phyloP scores from a whole-genome alignment of 1,140 invertebrate species.

The Megalopta genalis region DNA sequence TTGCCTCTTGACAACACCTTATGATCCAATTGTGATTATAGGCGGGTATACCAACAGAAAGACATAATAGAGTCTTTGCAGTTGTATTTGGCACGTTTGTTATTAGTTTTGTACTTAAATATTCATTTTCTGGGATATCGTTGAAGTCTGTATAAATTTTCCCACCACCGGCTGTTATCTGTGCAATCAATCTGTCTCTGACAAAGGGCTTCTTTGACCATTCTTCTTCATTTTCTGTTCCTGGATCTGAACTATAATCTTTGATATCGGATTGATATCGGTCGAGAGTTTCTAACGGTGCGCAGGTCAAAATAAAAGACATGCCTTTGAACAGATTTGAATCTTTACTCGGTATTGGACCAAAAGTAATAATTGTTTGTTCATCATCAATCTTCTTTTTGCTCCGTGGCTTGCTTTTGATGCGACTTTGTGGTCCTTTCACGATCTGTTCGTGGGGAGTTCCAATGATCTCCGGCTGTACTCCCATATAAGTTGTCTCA shows the following conservation, averaged over 20 bases:
- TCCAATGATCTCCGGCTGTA: conserved; percentile 80
- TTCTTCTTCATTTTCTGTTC: conserved; percentile 79
- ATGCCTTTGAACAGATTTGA: conserved; percentile 80
- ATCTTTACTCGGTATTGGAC: conserved; percentile 79
- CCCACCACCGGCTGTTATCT: conserved; percentile 81
- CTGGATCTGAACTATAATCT: conserved; percentile 64
- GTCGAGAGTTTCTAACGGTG: conserved; percentile 68
- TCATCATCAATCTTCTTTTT: conserved; percentile 70
- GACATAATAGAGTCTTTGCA: conserved; percentile 81
- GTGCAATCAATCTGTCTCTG: conserved; percentile 80
- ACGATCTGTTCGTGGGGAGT: conserved; percentile 68
- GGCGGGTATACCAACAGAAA: conserved; percentile 79
- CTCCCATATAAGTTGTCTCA: conserved; percentile 74
- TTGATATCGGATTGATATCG: conserved; percentile 57
- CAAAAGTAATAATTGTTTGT: conserved; percentile 76
- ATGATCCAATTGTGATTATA: conserved; percentile 83
- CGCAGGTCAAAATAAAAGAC: conserved; percentile 82
- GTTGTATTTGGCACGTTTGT: conserved; percentile 83
- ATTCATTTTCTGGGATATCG: conserved; percentile 81
- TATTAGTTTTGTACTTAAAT: conserved; percentile 80
- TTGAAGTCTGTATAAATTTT: conserved; percentile 82
- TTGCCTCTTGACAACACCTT: conserved; percentile 76
- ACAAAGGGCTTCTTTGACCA: conserved; percentile 80
- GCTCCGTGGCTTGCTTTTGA: conserved; percentile 65
- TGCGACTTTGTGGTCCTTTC: conserved; percentile 62